These are phyloP conservation scores for Lepidostoma basale DNA, from an alignment of 1,140 invertebrate genomes.

Conservation along the genomic window DNA sequence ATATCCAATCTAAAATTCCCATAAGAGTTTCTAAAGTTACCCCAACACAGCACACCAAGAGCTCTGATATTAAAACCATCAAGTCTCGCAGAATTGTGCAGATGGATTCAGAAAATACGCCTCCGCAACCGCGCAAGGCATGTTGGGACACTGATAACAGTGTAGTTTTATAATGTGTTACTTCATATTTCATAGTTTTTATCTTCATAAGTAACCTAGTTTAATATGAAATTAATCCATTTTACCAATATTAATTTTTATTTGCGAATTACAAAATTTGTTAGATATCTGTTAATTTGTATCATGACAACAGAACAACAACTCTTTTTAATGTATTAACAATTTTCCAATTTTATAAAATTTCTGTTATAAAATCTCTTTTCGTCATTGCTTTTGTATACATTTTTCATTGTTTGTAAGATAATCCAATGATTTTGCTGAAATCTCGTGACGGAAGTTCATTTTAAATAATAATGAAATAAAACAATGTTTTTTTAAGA, in stretches of 20 bases:
- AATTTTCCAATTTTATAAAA: too few relatives aligned
- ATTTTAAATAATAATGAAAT: too few relatives aligned
- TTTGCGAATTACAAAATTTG: too few relatives aligned
- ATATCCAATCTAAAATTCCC: constrained; percentile 39
- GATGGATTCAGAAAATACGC: constrained; percentile 57
- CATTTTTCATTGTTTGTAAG: too few relatives aligned
- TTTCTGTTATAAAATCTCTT: too few relatives aligned
- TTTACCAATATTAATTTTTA: background rate
- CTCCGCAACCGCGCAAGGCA: constrained; percentile 57
- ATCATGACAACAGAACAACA: too few relatives aligned
- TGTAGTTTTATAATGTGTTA: constrained; percentile 54
- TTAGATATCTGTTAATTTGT: too few relatives aligned
- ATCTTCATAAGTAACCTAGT: background rate
- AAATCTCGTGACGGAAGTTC: too few relatives aligned
- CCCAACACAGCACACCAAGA: background rate
- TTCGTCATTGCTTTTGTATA: too few relatives aligned
- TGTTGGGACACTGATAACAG: constrained; percentile 59
- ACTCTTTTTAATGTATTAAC: too few relatives aligned
- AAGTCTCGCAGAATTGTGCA: constrained; percentile 18
- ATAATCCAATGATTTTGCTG: too few relatives aligned
- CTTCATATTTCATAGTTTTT: background rate
- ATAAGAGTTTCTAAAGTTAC: constrained; percentile 23
- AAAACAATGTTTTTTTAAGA: too few relatives aligned
- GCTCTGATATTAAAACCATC: constrained; percentile 10
- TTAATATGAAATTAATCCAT: background rate